Evolutionary conservation across 2,888 invertebrate genomes (phyloP).

Genomic region (Ennomos fuscantarius): DNA sequence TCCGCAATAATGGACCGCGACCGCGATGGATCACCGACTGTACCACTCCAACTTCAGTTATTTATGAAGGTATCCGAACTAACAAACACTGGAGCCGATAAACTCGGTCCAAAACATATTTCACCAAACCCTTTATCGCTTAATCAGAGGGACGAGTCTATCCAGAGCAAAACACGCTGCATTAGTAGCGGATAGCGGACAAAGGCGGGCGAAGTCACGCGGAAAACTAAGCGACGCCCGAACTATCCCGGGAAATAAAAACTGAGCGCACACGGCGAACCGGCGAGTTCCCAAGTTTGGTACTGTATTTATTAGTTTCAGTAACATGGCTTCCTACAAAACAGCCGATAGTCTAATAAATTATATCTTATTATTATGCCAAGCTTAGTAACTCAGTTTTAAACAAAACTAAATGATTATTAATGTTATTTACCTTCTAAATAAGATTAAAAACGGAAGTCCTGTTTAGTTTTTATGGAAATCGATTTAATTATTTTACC

Average conservation of each 20-base stretch:
- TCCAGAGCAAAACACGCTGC: conserved; percentile 29
- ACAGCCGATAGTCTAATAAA: too few species aligned
- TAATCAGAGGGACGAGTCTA: conserved; percentile 29
- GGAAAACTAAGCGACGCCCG: conserved; percentile 45
- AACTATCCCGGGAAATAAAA: conserved; percentile 48
- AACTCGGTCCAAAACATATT: conserved; percentile 27
- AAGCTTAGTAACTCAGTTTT: too few species aligned
- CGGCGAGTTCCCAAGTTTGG: conserved; percentile 17
- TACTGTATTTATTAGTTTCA: background rate
- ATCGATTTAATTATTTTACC: too few species aligned
- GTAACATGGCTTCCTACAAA: conserved; percentile 7
- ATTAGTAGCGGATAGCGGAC: conserved; percentile 19
- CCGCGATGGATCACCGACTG: too few species aligned
- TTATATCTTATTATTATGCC: too few species aligned
- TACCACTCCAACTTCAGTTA: too few species aligned
- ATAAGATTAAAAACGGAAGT: too few species aligned
- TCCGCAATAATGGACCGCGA: too few species aligned
- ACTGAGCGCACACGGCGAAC: conserved; percentile 26
- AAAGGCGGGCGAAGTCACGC: conserved; percentile 38
- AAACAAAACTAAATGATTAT: too few species aligned
- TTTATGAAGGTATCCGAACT: conserved; percentile 11
- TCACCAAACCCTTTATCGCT: conserved; percentile 34
- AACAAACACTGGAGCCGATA: conserved; percentile 24
- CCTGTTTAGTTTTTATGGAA: too few species aligned
- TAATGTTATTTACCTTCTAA: too few species aligned